Conservation (phyloP, 2,797 vertebrate species). For the Sciaenops ocellatus region DNA sequence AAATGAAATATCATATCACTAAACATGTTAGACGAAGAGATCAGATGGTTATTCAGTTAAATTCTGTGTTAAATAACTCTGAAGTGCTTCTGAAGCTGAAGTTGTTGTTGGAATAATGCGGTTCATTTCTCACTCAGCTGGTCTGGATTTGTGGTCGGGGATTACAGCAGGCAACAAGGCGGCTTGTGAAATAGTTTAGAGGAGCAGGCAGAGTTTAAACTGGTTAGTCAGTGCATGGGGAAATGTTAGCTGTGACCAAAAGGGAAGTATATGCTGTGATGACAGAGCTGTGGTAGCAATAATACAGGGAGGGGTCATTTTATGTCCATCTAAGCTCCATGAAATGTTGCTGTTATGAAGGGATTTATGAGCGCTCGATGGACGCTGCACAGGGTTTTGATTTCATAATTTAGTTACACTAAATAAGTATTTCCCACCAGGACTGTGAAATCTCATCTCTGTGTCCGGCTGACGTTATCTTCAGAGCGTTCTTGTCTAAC, state of each 20-base stretch:
- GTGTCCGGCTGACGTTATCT: no score
- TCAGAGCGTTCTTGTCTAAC: no score
- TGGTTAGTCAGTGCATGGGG: not conserved
- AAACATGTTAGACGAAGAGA: not conserved
- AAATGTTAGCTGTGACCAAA: not conserved
- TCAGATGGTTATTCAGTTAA: not conserved
- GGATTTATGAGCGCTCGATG: no score
- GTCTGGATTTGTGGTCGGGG: conserved; percentile 1
- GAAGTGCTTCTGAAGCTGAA: not conserved
- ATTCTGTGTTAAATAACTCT: not conserved
- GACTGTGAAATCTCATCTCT: no score
- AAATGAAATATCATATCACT: not conserved
- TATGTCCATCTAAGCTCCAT: no score
- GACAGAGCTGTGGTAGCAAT: conserved; percentile 10
- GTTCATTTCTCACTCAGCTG: not conserved
- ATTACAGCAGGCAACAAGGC: not conserved
- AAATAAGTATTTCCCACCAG: no score
- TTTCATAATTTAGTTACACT: no score
- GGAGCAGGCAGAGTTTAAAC: not conserved
- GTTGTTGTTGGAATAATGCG: not conserved
- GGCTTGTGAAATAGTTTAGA: not conserved
- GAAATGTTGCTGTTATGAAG: no score
- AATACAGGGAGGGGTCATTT: not conserved
- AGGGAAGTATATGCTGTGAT: conserved; percentile 26
- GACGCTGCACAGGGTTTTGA: no score